A percentile compares a stretch with the other conserved stretches of the same genome.
phyloP scores from a whole-genome alignment of 92 coral and sea anemone species.

The Phymanthus crucifer region DNA sequence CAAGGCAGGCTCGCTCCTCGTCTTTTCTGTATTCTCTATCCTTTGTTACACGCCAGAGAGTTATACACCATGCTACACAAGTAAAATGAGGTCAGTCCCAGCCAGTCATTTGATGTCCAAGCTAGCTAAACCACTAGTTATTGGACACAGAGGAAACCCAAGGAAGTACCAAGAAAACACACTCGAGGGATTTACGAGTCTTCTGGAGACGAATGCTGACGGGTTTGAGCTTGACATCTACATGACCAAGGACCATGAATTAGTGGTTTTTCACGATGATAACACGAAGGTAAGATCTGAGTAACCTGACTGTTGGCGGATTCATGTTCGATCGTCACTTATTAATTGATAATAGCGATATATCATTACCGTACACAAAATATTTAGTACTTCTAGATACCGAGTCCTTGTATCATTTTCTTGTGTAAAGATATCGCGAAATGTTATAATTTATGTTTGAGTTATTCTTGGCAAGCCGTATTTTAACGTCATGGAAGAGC shows the following conservation, averaged over 20 bases:
- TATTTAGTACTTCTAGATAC: too few species aligned
- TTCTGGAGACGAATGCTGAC: slow-evolving; percentile 74
- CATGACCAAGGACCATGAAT: slow-evolving; percentile 81
- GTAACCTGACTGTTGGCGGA: background rate
- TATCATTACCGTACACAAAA: too few species aligned
- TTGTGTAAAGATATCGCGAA: too few species aligned
- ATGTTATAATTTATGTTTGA: too few species aligned
- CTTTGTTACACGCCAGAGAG: background rate
- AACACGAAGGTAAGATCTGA: slow-evolving; percentile 65
- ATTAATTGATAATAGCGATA: too few species aligned
- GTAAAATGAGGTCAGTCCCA: slow-evolving; percentile 46
- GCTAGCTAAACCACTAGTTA: slow-evolving; percentile 71
- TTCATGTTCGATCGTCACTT: too few species aligned
- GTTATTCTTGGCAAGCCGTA: too few species aligned
- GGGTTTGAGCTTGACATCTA: slow-evolving; percentile 89
- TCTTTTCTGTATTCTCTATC: background rate
- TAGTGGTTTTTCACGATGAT: slow-evolving; percentile 80
- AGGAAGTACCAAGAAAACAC: slow-evolving; percentile 87
- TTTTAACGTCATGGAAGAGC: too few species aligned
- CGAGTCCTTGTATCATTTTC: too few species aligned
- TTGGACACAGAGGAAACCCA: slow-evolving; percentile 97
- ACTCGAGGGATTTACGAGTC: slow-evolving; percentile 82
- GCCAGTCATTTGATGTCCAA: slow-evolving; percentile 57
- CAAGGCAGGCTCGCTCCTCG: background rate
- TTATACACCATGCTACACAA: slow-evolving; percentile 18